Percentiles rank a stretch among this genome's conserved stretches.
These are phyloP conservation scores for Heliconius nattereri DNA, from an alignment of 1,140 invertebrate genomes.

Conservation along the genomic window DNA sequence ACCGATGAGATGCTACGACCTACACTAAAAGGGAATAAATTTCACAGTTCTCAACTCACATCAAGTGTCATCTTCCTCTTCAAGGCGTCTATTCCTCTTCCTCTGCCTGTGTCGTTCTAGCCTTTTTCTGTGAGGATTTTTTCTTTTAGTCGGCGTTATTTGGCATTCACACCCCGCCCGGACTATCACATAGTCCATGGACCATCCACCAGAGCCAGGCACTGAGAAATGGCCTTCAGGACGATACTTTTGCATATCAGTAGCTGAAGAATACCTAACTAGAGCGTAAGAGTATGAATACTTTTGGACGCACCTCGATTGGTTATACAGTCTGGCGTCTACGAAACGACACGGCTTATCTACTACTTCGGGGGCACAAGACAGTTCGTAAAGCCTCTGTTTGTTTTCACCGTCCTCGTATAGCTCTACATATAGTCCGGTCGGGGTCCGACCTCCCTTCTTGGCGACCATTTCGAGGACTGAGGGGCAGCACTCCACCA, in stretches of 20 bases:
- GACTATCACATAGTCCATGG: constrained; percentile 90
- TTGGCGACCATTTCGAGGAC: constrained; percentile 89
- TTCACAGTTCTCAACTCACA: constrained; percentile 58
- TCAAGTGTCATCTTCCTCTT: constrained; percentile 73
- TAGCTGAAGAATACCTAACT: constrained; percentile 82
- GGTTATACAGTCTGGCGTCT: constrained; percentile 85
- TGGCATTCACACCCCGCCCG: constrained; percentile 92
- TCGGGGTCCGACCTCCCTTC: constrained; percentile 87
- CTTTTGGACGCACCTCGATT: constrained; percentile 90
- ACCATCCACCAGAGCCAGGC: constrained; percentile 83
- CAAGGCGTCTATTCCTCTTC: constrained; percentile 59
- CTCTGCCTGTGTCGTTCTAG: constrained; percentile 61
- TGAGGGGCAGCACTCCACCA: constrained; percentile 91
- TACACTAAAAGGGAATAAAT: constrained; percentile 62
- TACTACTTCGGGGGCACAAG: constrained; percentile 86
- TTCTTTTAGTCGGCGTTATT: constrained; percentile 76
- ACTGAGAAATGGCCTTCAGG: constrained; percentile 81
- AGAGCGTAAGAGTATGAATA: constrained; percentile 93
- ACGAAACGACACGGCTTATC: constrained; percentile 89
- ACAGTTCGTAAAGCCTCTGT: constrained; percentile 89
- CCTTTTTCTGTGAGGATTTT: constrained; percentile 55
- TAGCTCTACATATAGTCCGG: constrained; percentile 88
- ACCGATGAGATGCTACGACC: constrained; percentile 42
- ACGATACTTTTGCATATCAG: constrained; percentile 75
- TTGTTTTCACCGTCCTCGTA: constrained; percentile 86